Conservation (phyloP, 2,888 invertebrate genomes). For the Timandra comae region DNA sequence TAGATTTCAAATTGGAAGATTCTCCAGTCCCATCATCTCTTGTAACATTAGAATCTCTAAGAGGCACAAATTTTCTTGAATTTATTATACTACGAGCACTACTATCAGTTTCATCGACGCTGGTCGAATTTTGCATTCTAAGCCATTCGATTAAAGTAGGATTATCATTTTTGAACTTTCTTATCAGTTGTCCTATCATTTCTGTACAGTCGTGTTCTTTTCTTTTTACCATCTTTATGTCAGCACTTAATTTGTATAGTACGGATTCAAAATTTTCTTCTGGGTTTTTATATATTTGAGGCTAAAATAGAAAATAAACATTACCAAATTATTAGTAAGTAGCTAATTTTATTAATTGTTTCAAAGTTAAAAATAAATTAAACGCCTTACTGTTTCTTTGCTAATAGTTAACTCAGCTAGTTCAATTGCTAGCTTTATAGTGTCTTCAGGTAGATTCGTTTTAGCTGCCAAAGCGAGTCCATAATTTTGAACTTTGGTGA, state of each 20-base stretch:
- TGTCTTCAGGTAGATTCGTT: slow-evolving; percentile 76
- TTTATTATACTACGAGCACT: slow-evolving; percentile 14
- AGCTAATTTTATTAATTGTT: not conserved
- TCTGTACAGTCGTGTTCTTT: slow-evolving; percentile 32
- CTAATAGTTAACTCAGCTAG: slow-evolving; percentile 54
- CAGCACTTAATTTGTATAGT: slow-evolving; percentile 54
- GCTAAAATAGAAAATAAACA: slow-evolving; percentile 31
- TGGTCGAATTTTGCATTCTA: slow-evolving; percentile 22
- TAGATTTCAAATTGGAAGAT: too few species aligned
- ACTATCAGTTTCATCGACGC: slow-evolving; percentile 21
- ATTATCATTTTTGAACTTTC: slow-evolving; percentile 48
- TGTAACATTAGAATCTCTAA: too few species aligned
- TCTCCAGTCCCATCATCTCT: too few species aligned
- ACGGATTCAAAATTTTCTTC: slow-evolving; percentile 34
- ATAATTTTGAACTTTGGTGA: slow-evolving; percentile 78
- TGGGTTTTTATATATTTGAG: slow-evolving; percentile 34
- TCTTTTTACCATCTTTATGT: slow-evolving; percentile 42
- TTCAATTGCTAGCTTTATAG: slow-evolving; percentile 71
- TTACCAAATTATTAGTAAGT: not conserved
- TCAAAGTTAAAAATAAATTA: not conserved
- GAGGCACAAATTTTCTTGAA: too few species aligned
- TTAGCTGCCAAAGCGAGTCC: slow-evolving; percentile 80
- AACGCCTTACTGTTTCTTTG: slow-evolving; percentile 51
- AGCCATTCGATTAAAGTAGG: slow-evolving; percentile 40
- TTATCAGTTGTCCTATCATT: slow-evolving; percentile 30